Evolutionary conservation across 2,797 vertebrate genomes (phyloP), one percentile per base, ranked within the genome.

Genomic region (Tangara arthus): DNA sequence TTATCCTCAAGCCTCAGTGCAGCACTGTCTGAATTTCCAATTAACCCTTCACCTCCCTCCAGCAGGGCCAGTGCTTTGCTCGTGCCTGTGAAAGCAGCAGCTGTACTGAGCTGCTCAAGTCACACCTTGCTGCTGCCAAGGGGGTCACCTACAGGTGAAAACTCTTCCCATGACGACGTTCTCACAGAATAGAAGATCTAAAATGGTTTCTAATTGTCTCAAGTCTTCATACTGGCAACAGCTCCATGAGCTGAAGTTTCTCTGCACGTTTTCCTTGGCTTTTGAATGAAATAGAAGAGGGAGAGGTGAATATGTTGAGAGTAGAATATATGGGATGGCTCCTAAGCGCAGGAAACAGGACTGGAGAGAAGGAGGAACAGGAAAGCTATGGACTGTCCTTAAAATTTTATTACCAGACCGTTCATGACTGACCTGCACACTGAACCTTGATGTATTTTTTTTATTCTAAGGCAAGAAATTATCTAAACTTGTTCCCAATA

Each of bases 11-110:
- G 4, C 89, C 80, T 82, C 82, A 49, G 61, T 41, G 73, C 72
- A 52, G 76, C 63, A 1, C 32, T 44, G 69, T 32, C 69, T 94
- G 79, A 79, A 84, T 94, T 88, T 90, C 72, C 80, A 94, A 81
- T 94, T 93, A 96, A 88, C 90, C 75, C 85, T 84, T 95, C 57
- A 24, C 26, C 73, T 64, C 61, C 50, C 83, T 92, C 50, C 85
- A 69, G 91, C 77, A 35, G 77, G 66, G 80, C 75, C 86, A 49
- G 83, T 32, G 0, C 35, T 82, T 75, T 59, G 56, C 52, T 50
- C 30, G 2, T 0, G 9, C 5, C 65, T 60, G 41, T 10, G 26
- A 5, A 39, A 82, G 64, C 68, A 55, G 72, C 52, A 2, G n/a
- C 3, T 28, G 65, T 79, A 47, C 35, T 2, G 32, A 59, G 84